These are phyloP conservation scores for Microtus obscurus DNA, from an alignment of 2,797 vertebrate species.

Conservation along the genomic window DNA sequence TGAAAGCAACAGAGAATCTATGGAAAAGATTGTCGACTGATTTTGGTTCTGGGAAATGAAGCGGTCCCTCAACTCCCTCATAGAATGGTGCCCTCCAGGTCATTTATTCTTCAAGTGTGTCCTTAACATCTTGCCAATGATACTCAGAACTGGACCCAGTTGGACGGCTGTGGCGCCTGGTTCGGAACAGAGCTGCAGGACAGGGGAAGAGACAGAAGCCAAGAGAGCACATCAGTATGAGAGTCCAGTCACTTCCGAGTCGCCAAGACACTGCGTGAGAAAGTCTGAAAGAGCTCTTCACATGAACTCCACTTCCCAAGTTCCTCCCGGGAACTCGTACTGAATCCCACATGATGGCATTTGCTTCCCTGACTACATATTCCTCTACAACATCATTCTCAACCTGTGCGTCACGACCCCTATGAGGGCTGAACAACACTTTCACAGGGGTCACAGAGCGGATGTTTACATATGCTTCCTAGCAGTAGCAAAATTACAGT, in stretches of 20 bases:
- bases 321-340: neutral
- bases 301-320: neutral
- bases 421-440: neutral
- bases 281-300: neutral
- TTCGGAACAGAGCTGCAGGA: constrained; percentile 86
- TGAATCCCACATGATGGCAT: neutral
- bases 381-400: neutral
- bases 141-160: constrained; percentile 95
- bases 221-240: neutral
- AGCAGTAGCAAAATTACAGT: no score
- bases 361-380: neutral
- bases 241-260: neutral
- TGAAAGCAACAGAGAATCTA: constrained; percentile 58
- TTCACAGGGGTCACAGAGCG: neutral
- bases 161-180: constrained; percentile 90
- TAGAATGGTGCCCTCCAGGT: constrained; percentile 79
- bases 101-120: constrained; percentile 81
- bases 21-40: constrained; percentile 83
- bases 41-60: constrained; percentile 82
- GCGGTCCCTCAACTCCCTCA: constrained; percentile 75
- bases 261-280: neutral
- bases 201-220: constrained; percentile 73
- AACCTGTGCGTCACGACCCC: neutral
- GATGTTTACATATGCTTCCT: neutral
- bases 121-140: constrained; percentile 68